Evolutionary conservation across 2,113 vertebrate genomes (phyloP), one percentile per base, ranked within the genome.

Genomic region (Carassius gibelio): DNA sequence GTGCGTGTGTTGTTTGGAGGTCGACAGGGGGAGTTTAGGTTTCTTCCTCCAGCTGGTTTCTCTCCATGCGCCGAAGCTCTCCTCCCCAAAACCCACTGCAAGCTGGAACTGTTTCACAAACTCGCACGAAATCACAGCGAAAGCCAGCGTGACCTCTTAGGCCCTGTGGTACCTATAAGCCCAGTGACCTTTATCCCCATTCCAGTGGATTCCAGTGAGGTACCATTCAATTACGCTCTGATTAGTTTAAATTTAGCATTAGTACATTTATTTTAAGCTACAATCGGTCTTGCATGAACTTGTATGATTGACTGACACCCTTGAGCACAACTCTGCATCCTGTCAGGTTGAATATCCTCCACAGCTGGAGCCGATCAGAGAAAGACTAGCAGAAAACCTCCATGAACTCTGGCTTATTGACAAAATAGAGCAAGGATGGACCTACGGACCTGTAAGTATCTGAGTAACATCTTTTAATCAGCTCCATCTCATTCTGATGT

Each of bases 351-450:
- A 93, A 50, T 88, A 98, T 82, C 97, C 96, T 75, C 94, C 94
- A 61, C 98, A 99, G 87, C 91, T 99, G 87, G 96, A 98, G 88
- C 94, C 96, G 72, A 96, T 99, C 85, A 90, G 95, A 90, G 96
- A 98, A 91, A 97, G 96, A 89, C 93, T 99, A 91, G 97, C 98
- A 42, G 97, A 98, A 85, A 98, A 99, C 89, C 95, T 98, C 88
- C 98, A 99, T 64, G 97, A 99, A 84, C 95, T 99, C 88, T 98
- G 97, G 97, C 95, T 96, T 79, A 95, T 96, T 95, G 97, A 98
- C 89, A 97, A 95, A 92, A 96, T 97, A 64, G 97, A 97, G 87
- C 95, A 96, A 66, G 97, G 97, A 85, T 99, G 98, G 98, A 96
- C 96, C 34, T 94, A 96, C 86, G 97, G 96, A 89, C 91, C 93